Percentiles rank a stretch among this genome's conserved stretches.
phyloP scores from a whole-genome alignment of 2,797 vertebrate genomes.

The Mycteria americana region DNA sequence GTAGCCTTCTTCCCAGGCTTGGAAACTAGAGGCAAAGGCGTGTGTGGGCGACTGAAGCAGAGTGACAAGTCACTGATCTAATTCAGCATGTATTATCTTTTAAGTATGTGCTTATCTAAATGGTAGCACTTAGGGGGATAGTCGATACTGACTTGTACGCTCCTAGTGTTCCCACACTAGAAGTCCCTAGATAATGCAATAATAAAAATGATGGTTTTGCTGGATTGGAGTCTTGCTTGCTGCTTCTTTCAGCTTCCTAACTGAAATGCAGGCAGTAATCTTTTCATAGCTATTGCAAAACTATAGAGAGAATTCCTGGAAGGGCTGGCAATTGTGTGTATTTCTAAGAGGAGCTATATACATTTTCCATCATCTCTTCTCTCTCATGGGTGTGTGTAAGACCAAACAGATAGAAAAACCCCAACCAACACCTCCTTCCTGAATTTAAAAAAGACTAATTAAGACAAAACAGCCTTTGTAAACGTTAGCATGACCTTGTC shows the following conservation, averaged over 20 bases:
- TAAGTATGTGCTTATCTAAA: background rate
- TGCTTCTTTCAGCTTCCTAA: background rate
- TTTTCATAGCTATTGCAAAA: background rate
- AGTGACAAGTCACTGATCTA: background rate
- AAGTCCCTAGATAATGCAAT: background rate
- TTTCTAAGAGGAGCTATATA: background rate
- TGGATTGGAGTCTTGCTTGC: background rate
- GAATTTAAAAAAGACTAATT: background rate
- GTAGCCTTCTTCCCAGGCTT: background rate
- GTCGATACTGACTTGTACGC: background rate
- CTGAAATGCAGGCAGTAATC: background rate
- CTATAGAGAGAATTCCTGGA: background rate
- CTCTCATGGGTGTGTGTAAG: background rate
- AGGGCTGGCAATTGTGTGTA: fast-evolving
- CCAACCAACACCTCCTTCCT: background rate
- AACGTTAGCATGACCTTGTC: background rate
- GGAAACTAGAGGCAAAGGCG: background rate
- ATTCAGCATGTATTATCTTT: background rate
- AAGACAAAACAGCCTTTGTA: background rate
- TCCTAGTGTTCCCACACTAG: background rate
- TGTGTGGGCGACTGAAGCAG: background rate
- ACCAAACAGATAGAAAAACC: background rate
- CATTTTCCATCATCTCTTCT: background rate
- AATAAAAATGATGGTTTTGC: background rate
- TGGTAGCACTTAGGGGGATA: background rate